Conservation (phyloP, 1,140 invertebrate genomes). For the Delia radicum region DNA sequence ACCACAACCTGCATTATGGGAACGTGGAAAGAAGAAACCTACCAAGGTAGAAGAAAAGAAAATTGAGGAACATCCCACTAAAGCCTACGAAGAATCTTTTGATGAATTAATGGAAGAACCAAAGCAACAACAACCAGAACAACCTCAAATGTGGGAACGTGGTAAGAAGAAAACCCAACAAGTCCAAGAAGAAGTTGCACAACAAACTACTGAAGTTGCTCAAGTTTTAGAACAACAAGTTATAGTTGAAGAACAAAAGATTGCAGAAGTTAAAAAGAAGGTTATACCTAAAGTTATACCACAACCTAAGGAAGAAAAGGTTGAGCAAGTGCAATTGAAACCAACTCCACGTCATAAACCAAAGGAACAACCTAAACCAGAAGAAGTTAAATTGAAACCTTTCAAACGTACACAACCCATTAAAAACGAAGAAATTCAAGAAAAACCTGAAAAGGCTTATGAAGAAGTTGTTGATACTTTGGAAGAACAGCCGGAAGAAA, state of each 20-base stretch:
- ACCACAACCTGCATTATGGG: slow-evolving; percentile 39
- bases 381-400: slow-evolving; percentile 25
- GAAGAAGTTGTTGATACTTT: slow-evolving; percentile 40
- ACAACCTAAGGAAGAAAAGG: slow-evolving; percentile 24
- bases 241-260: slow-evolving; percentile 6
- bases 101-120: slow-evolving; percentile 40
- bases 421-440: slow-evolving; percentile 25
- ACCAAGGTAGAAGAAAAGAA: slow-evolving; percentile 40
- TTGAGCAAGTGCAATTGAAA: slow-evolving; percentile 24
- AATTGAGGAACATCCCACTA: slow-evolving; percentile 17
- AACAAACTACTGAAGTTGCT: background rate
- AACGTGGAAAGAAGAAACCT: slow-evolving; percentile 39
- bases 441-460: slow-evolving; percentile 33
- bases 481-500: slow-evolving; percentile 29
- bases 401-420: slow-evolving; percentile 32
- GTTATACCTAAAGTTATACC: slow-evolving; percentile 25
- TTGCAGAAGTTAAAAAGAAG: slow-evolving; percentile 23
- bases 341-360: slow-evolving; percentile 31
- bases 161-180: slow-evolving; percentile 37
- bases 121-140: slow-evolving; percentile 27
- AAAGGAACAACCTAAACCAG: slow-evolving; percentile 37
- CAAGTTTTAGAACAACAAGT: slow-evolving; percentile 2
- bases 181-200: background rate
- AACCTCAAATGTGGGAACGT: slow-evolving; percentile 47
- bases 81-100: slow-evolving; percentile 43